Evolutionary conservation across 2,113 vertebrate species (phyloP), one percentile per base, ranked within the genome.

Genomic region (Platichthys flesus): DNA sequence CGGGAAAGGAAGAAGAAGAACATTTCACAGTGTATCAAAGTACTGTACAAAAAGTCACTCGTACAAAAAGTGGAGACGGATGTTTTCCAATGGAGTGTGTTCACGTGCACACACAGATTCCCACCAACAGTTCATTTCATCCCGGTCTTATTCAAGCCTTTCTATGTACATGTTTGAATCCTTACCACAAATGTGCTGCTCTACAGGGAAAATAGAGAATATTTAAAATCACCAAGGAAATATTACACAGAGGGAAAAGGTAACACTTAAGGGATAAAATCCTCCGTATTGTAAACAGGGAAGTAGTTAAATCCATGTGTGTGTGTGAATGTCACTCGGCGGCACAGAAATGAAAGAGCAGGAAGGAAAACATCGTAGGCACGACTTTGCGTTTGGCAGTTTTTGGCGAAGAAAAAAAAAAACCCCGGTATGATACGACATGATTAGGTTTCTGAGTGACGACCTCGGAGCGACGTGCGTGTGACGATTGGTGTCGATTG

Each of bases 1-100:
- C 5, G 37, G 21, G 31, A 61, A 59, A 65, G 23, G 45, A 51
- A 14, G 3, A 21, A n/a, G 3, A 54, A 60, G 28, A 55, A 70
- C 28, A 52, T 83, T 92, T 92, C 91, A 93, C 92, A 92, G 90
- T 91, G 89, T 91, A 87, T 90, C 80, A 90, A 89, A 90, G 86
- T 69, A 84, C 31, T 87, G 74, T 92, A 92, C 91, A 92, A 91
- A 88, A 47, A 77, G 24, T 66, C 5, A 5, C 61, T 62, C 56
- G 59, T 28, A 73, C 82, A 81, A 85, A 83, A 78, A 81, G 59
- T 23, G 21, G 72, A 81, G 9, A 37, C 55, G 35, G 37, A 26
- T 70, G 49, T 76, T 71, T 67, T 74, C 56, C 66, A 66, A 23
- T 12, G 23, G 23, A 49, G 35, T 49, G 65, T 26, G 76, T 70